phyloP scores from a whole-genome alignment of 2,113 vertebrate genomes.

The Crocuta crocuta region DNA sequence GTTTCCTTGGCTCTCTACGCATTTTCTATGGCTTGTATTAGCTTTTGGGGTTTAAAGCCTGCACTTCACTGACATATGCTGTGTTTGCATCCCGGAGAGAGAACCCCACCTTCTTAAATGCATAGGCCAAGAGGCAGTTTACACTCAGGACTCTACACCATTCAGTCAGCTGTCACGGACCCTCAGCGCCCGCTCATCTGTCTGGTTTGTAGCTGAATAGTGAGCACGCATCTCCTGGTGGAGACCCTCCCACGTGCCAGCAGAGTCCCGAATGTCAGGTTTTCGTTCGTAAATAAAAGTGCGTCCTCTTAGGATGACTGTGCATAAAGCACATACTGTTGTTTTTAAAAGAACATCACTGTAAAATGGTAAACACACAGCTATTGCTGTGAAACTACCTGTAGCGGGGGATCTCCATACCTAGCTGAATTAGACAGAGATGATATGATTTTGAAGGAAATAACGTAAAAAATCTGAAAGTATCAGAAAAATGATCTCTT shows the following conservation, averaged over 20 bases:
- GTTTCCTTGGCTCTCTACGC: not conserved
- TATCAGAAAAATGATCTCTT: not conserved
- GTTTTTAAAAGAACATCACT: not conserved
- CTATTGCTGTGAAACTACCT: not conserved
- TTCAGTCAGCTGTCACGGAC: not conserved
- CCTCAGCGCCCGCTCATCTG: not conserved
- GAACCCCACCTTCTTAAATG: not conserved
- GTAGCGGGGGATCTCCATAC: not conserved
- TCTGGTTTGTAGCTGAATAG: not conserved
- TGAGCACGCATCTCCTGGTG: not conserved
- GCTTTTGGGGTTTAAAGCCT: not conserved
- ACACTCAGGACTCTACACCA: not conserved
- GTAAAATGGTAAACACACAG: not conserved
- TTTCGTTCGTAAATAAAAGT: not conserved
- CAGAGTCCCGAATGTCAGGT: not conserved
- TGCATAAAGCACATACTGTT: not conserved
- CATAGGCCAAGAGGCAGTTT: not conserved
- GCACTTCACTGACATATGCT: not conserved
- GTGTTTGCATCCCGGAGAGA: not conserved
- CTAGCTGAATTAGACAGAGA: not conserved
- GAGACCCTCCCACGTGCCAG: not conserved
- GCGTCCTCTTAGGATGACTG: not conserved
- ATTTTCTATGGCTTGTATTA: not conserved
- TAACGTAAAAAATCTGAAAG: not conserved
- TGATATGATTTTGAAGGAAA: not conserved